Conservation (phyloP, 2,797 vertebrate genomes). For the Crocodylus rhombifer region DNA sequence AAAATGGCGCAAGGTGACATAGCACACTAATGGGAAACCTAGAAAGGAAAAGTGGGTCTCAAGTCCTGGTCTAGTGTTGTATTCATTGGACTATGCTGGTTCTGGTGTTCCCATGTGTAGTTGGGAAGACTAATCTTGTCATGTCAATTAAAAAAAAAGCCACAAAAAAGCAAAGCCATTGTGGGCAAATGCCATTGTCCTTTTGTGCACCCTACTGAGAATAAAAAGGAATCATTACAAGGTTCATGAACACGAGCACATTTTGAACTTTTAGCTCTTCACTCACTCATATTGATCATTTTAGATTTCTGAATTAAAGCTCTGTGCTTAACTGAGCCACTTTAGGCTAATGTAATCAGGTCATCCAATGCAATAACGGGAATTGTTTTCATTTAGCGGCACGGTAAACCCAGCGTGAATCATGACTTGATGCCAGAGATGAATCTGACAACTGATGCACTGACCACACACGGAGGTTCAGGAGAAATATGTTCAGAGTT, state of each 20-base stretch:
- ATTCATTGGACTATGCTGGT: background rate
- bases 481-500: constrained; percentile 52
- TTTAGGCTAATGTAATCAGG: constrained; percentile 36
- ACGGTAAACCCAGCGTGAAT: constrained; percentile 5
- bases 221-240: background rate
- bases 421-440: constrained; percentile 35
- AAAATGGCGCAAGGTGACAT: background rate
- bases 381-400: constrained; percentile 35
- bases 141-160: no score
- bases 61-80: background rate
- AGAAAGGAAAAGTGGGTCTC: background rate
- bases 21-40: background rate
- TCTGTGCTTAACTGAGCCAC: background rate
- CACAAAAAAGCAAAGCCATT: background rate
- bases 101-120: no score
- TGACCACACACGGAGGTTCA: constrained; percentile 56
- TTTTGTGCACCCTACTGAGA: background rate
- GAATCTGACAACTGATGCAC: constrained; percentile 57
- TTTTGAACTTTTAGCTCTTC: constrained; percentile 2
- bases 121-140: no score
- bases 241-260: background rate
- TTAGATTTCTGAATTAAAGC: constrained; percentile 10
- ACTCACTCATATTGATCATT: constrained; percentile 10
- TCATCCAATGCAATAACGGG: background rate
- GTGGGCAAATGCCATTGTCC: background rate